Evolutionary conservation across 2,888 invertebrate species (phyloP).

Genomic region (Catocala fraxini): DNA sequence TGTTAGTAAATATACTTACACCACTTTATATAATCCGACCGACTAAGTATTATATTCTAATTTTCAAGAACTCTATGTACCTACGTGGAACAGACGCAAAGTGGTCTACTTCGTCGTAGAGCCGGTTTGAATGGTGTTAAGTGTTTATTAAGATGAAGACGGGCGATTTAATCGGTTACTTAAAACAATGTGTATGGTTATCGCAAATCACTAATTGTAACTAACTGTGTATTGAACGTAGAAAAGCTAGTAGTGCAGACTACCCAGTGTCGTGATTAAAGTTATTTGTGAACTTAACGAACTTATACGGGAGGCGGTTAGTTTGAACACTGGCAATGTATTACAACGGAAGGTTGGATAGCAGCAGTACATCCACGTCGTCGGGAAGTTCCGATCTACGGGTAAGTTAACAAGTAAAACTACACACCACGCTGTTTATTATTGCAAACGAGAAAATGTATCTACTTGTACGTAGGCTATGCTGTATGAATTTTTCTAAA

Average conservation of each 20-base stretch:
- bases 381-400: constrained; percentile 78
- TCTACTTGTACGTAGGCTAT: neutral
- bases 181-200: constrained; percentile 58
- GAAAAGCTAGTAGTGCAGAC: constrained; percentile 3
- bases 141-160: constrained; percentile 53
- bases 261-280: constrained; percentile 11
- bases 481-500: neutral
- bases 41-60: constrained; percentile 43
- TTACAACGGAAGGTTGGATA: constrained; percentile 69
- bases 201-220: constrained; percentile 53
- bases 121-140: constrained; percentile 53
- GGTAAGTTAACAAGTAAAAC: constrained; percentile 61
- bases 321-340: constrained; percentile 53
- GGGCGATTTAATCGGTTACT: constrained; percentile 47
- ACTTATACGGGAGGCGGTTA: constrained; percentile 15
- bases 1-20: constrained; percentile 47
- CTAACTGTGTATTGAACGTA: constrained; percentile 56
- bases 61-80: constrained; percentile 40
- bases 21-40: constrained; percentile 39
- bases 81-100: constrained; percentile 33
- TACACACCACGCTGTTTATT: neutral
- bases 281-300: constrained; percentile 26
- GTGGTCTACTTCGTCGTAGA: constrained; percentile 43
- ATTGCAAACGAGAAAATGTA: neutral
- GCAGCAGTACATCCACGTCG: constrained; percentile 76